Evolutionary conservation across 2,797 vertebrate genomes (phyloP), one percentile per base, ranked within the genome.

Genomic region (Propithecus deckenii): DNA sequence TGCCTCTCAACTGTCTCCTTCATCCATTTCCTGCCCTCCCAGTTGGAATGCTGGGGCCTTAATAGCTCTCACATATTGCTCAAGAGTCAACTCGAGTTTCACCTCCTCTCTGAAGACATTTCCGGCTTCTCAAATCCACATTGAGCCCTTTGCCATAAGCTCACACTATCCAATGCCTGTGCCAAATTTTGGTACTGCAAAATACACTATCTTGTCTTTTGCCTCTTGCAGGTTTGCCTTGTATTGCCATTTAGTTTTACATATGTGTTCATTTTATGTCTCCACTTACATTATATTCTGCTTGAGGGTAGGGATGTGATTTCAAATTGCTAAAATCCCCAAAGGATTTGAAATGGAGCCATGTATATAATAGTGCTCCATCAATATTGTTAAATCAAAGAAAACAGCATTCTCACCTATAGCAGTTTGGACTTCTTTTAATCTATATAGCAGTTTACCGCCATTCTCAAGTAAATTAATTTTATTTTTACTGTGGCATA

Each of bases 381-480:
- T 81, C 57, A 84, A 67, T 86, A 85, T 6, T 75, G 25, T 14
- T 71, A 92, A 93, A 65, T 55, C 28, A 79, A 89, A 89, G 57
- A 43, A 91, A 96, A 86, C 0, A 84, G 46, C 43, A 74, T 81
- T 91, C 74, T 93, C 48, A 41, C 67, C 35, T 67, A 78, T 0
- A 67, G 46, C 8, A 13, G 32, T 71, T 38, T 18, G n/a, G 61
- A 7, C 61, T 88, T 85, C 65, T 72, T 88, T 84, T 65, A 52
- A 76, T 78, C 89, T 81, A 89, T 11, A 84, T 23, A 57, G 38
- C 38, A 79, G 41, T 78, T 87, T 85, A 55, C 15, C 41, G 72
- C 23, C 72, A 65, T 93, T 90, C 69, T 95, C 75, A 89, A 94
- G 86, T 86, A 91, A 91, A 74, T 65, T 43, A 81, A 96, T 83